Percentiles rank a stretch among this genome's conserved stretches.
phyloP scores from a whole-genome alignment of 1,140 invertebrate genomes.

The Cryptotermes secundus region DNA sequence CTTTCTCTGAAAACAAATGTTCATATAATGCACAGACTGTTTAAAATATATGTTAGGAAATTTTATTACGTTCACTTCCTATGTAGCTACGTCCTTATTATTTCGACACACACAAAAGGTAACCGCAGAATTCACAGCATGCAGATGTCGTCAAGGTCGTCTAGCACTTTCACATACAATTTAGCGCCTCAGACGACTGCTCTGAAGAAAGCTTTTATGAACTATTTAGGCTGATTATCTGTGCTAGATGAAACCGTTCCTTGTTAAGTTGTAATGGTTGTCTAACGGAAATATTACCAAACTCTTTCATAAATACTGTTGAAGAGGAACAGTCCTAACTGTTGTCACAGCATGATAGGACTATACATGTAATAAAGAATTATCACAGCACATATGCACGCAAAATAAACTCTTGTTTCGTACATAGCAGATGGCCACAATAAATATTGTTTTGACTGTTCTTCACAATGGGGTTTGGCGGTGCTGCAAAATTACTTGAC shows the following conservation, averaged over 20 bases:
- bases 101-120: not conserved
- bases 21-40: not conserved
- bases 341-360: too few species aligned
- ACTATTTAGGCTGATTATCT: not conserved
- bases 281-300: too few species aligned
- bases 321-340: too few species aligned
- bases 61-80: not conserved
- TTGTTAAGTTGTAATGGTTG: not conserved
- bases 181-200: not conserved
- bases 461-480: too few species aligned
- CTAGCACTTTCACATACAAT: not conserved
- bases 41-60: not conserved
- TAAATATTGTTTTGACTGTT: too few species aligned
- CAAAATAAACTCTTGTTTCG: too few species aligned
- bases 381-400: too few species aligned
- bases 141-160: not conserved
- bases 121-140: not conserved
- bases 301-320: too few species aligned
- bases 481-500: too few species aligned
- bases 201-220: conserved; percentile 1
- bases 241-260: not conserved
- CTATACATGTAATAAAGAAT: too few species aligned
- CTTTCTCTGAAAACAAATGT: not conserved
- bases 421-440: too few species aligned
- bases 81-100: not conserved